Evolutionary conservation across 2,888 invertebrate genomes (phyloP).

Genomic region (Imbricaverruca yamaguchii): DNA sequence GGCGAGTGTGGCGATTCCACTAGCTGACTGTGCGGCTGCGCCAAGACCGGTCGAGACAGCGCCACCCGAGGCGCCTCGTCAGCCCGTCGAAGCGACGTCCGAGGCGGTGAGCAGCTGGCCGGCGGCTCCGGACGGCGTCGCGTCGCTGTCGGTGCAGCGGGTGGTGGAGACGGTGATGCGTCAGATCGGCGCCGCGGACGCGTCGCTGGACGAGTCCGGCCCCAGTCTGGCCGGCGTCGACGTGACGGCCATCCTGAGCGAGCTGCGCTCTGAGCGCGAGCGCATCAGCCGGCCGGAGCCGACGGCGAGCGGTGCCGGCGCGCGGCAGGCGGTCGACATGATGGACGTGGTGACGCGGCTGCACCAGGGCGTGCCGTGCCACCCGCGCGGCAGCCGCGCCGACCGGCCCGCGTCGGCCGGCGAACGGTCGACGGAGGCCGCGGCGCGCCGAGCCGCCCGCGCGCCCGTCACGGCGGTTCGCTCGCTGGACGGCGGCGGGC

Average conservation of each 20-base stretch:
- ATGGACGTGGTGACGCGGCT: neutral
- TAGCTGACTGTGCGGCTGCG: no score
- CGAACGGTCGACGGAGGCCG: no score
- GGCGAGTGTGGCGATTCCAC: no score
- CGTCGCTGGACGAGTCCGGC: neutral
- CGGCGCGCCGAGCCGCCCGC: neutral
- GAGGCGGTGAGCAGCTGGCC: no score
- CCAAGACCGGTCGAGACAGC: no score
- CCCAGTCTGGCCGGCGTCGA: neutral
- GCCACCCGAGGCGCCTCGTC: no score
- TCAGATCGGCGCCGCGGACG: neutral
- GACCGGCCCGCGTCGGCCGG: no score
- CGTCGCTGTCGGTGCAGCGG: neutral
- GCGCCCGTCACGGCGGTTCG: neutral
- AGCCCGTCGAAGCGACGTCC: no score
- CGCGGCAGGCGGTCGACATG: neutral
- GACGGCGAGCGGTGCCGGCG: neutral
- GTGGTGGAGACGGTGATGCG: slow-evolving; percentile 16
- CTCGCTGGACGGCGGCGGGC: neutral
- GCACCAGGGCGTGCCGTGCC: slow-evolving; percentile 4
- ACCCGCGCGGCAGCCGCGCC: neutral
- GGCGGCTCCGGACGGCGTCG: no score
- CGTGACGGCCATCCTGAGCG: neutral
- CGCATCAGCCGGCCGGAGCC: neutral
- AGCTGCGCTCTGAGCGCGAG: neutral